phyloP scores from a whole-genome alignment of 2,113 vertebrate genomes.

The Catharus minimus region DNA sequence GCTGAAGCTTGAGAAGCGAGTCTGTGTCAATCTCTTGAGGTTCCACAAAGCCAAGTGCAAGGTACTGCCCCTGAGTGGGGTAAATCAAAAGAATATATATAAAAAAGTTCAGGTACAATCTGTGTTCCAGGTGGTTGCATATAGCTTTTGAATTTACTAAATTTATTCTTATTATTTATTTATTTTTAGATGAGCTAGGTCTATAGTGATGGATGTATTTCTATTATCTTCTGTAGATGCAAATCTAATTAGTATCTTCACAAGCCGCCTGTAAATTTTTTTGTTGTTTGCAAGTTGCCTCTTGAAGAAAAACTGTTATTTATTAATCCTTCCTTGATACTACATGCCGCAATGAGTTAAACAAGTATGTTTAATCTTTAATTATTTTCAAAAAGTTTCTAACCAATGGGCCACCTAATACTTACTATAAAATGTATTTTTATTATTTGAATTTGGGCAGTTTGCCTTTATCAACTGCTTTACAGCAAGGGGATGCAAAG shows the following conservation, averaged over 20 bases:
- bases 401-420: background rate
- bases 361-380: background rate
- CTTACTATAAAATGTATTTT: background rate
- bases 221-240: background rate
- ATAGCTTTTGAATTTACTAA: background rate
- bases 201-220: background rate
- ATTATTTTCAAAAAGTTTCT: background rate
- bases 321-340: background rate
- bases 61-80: background rate
- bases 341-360: background rate
- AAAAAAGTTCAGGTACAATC: background rate
- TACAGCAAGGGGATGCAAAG: background rate
- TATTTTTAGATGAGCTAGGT: background rate
- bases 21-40: background rate
- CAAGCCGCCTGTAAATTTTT: background rate
- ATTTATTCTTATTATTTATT: background rate
- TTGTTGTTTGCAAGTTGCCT: background rate
- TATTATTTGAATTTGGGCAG: background rate
- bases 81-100: background rate
- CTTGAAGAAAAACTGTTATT: background rate
- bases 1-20: background rate
- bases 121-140: background rate
- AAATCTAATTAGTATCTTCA: background rate
- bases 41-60: background rate
- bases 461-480: background rate